phyloP scores from a whole-genome alignment of 1,140 invertebrate genomes.

The Gonatopus flavifemur region DNA sequence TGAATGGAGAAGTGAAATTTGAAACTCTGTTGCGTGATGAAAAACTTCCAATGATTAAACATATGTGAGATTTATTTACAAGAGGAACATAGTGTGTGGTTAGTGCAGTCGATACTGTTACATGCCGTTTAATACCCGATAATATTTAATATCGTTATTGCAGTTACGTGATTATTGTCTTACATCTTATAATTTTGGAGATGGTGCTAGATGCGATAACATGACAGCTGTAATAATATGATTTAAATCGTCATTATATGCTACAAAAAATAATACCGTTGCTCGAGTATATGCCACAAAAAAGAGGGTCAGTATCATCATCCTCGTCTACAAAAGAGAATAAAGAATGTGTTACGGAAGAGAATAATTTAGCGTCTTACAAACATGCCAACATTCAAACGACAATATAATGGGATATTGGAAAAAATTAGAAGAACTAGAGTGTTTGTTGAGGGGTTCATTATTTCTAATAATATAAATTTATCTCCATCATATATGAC shows the following conservation, averaged over 20 bases:
- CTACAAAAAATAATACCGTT: slow-evolving; percentile 20
- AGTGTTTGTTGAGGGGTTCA: no score
- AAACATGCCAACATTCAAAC: slow-evolving; percentile 63
- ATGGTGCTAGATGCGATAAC: slow-evolving; percentile 98
- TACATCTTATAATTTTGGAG: slow-evolving; percentile 86
- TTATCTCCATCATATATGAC: no score
- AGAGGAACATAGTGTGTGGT: no score
- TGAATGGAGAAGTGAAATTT: no score
- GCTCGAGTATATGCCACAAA: slow-evolving; percentile 40
- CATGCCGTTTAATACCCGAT: no score
- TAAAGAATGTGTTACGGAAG: slow-evolving; percentile 48
- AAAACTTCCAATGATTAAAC: no score
- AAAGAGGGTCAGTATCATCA: slow-evolving; percentile 56
- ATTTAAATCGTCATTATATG: slow-evolving; percentile 60
- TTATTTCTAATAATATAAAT: no score
- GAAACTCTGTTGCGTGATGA: no score
- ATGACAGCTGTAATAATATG: slow-evolving; percentile 96
- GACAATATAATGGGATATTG: slow-evolving; percentile 37
- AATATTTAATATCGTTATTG: no score
- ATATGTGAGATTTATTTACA: no score
- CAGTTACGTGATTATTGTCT: slow-evolving; percentile 92
- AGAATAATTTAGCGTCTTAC: slow-evolving; percentile 36
- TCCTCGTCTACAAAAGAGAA: slow-evolving; percentile 36
- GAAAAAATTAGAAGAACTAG: no score
- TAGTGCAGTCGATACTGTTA: no score